Evolutionary conservation across 92 coral and sea anemone species (phyloP).

Genomic region (Blastomussa wellsi): DNA sequence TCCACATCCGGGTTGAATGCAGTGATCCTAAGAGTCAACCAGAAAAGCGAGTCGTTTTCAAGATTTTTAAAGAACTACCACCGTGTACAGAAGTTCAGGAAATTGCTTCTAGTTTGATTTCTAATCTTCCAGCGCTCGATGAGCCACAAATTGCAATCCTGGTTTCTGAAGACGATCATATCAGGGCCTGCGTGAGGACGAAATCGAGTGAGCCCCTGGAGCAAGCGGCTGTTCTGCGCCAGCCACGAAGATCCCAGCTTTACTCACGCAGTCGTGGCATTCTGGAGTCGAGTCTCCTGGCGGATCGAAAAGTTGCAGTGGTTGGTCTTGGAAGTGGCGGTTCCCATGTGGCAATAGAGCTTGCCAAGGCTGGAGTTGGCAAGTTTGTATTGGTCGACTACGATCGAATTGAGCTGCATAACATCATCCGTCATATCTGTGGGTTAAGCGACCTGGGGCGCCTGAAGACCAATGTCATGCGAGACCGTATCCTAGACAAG

Average conservation of each 20-base stretch:
- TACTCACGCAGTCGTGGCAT: slow-evolving; percentile 94
- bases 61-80: slow-evolving; percentile 60
- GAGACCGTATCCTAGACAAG: slow-evolving; percentile 85
- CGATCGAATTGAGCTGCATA: slow-evolving; percentile 90
- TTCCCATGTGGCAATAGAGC: slow-evolving; percentile 83
- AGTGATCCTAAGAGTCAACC: background rate
- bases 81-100: slow-evolving; percentile 21
- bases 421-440: slow-evolving; percentile 90
- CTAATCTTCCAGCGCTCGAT: slow-evolving; percentile 34
- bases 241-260: slow-evolving; percentile 83
- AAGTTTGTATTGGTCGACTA: slow-evolving; percentile 86
- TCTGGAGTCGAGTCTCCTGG: slow-evolving; percentile 83
- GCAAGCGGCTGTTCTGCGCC: slow-evolving; percentile 73
- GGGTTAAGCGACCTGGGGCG: slow-evolving; percentile 90
- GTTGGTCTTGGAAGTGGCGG: slow-evolving; percentile 97
- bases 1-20: slow-evolving; percentile 67
- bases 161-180: slow-evolving; percentile 57
- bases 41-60: slow-evolving; percentile 58
- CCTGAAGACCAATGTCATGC: slow-evolving; percentile 86
- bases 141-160: slow-evolving; percentile 64
- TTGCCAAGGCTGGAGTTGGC: slow-evolving; percentile 97
- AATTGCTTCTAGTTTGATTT: slow-evolving; percentile 29
- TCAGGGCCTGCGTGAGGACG: slow-evolving; percentile 56
- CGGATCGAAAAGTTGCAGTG: slow-evolving; percentile 85
- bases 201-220: slow-evolving; percentile 37